Conservation (phyloP, 2,113 vertebrate species). For the Peucedramus taeniatus region DNA sequence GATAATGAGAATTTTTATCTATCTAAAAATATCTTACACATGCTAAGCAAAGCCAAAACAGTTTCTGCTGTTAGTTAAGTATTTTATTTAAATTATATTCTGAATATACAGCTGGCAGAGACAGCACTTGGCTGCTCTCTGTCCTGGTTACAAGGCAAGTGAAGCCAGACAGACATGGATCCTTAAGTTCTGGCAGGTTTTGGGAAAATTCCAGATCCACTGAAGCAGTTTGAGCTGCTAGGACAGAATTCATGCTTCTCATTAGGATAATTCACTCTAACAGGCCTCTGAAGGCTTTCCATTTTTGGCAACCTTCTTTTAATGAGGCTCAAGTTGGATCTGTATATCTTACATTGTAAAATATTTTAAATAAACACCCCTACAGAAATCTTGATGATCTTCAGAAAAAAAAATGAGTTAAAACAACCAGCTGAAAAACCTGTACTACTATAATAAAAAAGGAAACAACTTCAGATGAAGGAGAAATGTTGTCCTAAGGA, state of each 20-base stretch:
- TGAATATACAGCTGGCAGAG: background rate
- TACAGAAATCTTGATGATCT: background rate
- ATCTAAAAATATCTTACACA: background rate
- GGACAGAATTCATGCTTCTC: conserved; percentile 38
- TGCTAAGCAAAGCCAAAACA: background rate
- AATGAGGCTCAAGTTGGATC: conserved; percentile 51
- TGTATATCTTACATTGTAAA: background rate
- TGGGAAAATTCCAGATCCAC: conserved; percentile 13
- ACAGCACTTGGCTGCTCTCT: background rate
- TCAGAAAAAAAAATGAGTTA: background rate
- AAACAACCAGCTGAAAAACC: background rate
- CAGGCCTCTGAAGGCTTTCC: conserved; percentile 33
- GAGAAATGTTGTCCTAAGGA: background rate
- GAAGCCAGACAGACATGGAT: background rate
- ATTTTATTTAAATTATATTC: background rate
- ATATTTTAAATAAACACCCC: conserved; percentile 11
- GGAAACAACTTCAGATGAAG: background rate
- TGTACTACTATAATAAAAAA: background rate
- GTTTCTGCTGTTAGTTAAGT: background rate
- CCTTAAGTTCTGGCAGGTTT: conserved; percentile 2
- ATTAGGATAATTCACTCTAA: conserved; percentile 36
- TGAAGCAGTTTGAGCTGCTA: conserved; percentile 36
- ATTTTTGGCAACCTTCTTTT: conserved; percentile 36
- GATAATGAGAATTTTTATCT: background rate
- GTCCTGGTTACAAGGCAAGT: background rate